Base-by-base conservation (phyloP, 2,113 vertebrate species). In the Bujurquina vittata region DNA sequence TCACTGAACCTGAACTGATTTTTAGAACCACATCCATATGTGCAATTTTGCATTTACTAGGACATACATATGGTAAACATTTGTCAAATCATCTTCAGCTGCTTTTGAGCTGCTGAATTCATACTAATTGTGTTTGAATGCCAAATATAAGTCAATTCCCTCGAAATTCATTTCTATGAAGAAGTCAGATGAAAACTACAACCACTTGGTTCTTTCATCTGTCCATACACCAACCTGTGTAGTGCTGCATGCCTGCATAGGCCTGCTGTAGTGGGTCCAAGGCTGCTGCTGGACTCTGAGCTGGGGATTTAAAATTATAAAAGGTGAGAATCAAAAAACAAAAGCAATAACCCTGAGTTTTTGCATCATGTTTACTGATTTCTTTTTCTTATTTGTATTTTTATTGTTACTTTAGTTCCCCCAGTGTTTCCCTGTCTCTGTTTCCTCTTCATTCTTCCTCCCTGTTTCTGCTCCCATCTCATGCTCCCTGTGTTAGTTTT, bases 221-320 rank as follows among this genome's bases (percentile, higher is more conserved):
- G 29, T 54, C 4, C 12, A 17, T 67, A 56, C 33, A 89, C 93
- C 46, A 75, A 94, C 94, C 97, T 94, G 97, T 94, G 79, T 97
- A 97, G 90, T 97, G 96, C 87, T 97, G 97, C 96, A 97, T 97
- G 74, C 97, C 97, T 0, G 97, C 96, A 1, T 97, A 97, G 0
- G 97, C 96, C 86, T 97, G 97, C 85, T 97, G 97, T 55, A 97
- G 94, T 15, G 97, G 96, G 85, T 97, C 97, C 91, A 96, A 91
- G 0, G 96, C 95, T 82, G 96, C 96, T 0, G 96, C 96, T 1
- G 96, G 96, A 94, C 96, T 97, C 93, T 97, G 96, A 86, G 97
- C 97, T 97, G 79, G 1, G 65, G 17, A 72, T 52, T 74, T 12
- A 76, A 72, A 65, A 10, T 2, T 7, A 5, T 29, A 37, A n/a